These are phyloP conservation scores for Microplitis demolitor DNA, from an alignment of 1,140 invertebrate genomes.

Conservation along the genomic window DNA sequence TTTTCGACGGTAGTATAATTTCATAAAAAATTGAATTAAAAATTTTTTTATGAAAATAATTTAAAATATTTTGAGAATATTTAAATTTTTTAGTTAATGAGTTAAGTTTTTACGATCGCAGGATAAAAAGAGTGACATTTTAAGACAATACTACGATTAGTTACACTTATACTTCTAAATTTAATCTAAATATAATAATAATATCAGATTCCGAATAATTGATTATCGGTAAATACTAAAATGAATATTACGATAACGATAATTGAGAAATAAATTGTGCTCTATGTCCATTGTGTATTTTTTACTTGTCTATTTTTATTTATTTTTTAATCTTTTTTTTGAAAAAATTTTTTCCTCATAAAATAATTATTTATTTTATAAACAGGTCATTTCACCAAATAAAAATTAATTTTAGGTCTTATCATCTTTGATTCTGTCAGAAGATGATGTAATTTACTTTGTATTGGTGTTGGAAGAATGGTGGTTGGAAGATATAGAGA, in stretches of 20 bases:
- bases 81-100: background rate
- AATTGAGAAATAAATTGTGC: conserved; percentile 30
- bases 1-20: too few relatives aligned
- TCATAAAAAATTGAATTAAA: background rate
- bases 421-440: too few relatives aligned
- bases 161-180: conserved; percentile 54
- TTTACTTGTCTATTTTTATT: background rate
- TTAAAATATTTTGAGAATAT: too few relatives aligned
- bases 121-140: conserved; percentile 58
- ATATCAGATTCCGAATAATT: conserved; percentile 57
- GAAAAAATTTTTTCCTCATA: too few relatives aligned
- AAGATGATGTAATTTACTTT: too few relatives aligned
- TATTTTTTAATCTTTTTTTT: too few relatives aligned
- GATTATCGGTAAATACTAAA: conserved; percentile 57
- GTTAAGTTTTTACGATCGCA: conserved; percentile 41
- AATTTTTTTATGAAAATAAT: background rate
- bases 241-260: conserved; percentile 53
- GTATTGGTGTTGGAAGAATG: too few relatives aligned
- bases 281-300: background rate
- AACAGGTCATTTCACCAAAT: too few relatives aligned
- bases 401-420: too few relatives aligned
- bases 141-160: conserved; percentile 60
- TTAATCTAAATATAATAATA: conserved; percentile 42
- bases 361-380: too few relatives aligned
- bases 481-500: too few relatives aligned